phyloP scores from a whole-genome alignment of 2,888 invertebrate species.

The Spialia ferax region DNA sequence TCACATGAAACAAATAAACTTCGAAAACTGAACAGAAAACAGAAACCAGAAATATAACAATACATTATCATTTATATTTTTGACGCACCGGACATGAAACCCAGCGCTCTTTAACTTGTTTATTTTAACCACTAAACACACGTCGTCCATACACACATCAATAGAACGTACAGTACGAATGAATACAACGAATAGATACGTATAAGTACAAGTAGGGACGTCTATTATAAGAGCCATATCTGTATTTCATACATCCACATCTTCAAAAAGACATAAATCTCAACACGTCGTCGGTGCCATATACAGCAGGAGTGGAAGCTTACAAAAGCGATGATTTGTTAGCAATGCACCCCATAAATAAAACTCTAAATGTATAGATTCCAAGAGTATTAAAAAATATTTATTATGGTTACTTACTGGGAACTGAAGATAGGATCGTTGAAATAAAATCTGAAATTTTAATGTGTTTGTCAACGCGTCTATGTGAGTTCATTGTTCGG shows the following conservation, averaged over 20 bases:
- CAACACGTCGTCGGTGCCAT: constrained; percentile 69
- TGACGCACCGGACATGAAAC: too few species aligned
- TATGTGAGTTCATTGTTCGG: too few species aligned
- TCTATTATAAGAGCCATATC: constrained; percentile 17
- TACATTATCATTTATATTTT: too few species aligned
- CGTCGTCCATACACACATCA: too few species aligned
- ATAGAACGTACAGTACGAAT: too few species aligned
- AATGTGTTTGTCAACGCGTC: constrained; percentile 35
- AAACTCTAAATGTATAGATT: constrained; percentile 49
- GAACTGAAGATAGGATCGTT: constrained; percentile 44
- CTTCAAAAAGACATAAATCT: constrained; percentile 65
- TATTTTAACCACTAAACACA: too few species aligned
- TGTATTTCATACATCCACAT: constrained; percentile 26
- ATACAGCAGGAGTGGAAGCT: constrained; percentile 56
- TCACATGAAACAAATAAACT: too few species aligned
- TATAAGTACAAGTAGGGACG: too few species aligned
- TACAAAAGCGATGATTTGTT: constrained; percentile 79
- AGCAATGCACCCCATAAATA: constrained; percentile 69
- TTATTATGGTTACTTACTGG: constrained; percentile 65
- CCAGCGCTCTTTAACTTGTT: too few species aligned
- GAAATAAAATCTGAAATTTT: constrained; percentile 28
- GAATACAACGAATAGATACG: too few species aligned
- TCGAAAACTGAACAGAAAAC: too few species aligned
- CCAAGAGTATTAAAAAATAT: constrained; percentile 61
- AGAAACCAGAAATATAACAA: too few species aligned